Evolutionary conservation across 2,888 invertebrate species (phyloP), one percentile per base, ranked within the genome.

Genomic region (Pilophorus perplexus): DNA sequence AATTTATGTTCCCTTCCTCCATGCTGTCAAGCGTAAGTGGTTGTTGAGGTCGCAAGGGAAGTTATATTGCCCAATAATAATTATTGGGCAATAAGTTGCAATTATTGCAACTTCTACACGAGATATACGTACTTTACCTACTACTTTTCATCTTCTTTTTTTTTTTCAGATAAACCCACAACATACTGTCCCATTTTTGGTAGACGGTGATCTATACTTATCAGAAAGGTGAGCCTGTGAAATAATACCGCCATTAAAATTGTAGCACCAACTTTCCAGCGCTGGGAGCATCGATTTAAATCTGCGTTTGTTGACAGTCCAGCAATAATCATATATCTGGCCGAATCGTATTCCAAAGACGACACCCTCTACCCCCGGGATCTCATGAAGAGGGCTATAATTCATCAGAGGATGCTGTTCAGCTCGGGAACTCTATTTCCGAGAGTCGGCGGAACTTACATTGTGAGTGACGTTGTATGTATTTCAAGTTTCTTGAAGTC

Each of bases 361-460:
- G 88, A 87, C 74, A 79, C 82, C 0, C 78, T 92, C 38, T 87
- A 86, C 75, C 91, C 93, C 1, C 88, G 85, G 74, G 88, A 90
- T 72, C 84, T 89, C 3, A 84, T 86, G 74, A 84, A 84, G 71
- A 82, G 89, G 38, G 91, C 88, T 0, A 66, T 85, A 1, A 86
- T 93, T 55, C 89, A 93, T 77, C 87, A 89, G 74, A 81, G 86
- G 66, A 78, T 92, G 66, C 88, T 86, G 78, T 92, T 91, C 76
- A 91, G 91, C 74, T 81, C 86, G 74, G 88, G 87, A 22, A 87
- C 85, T 0, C 78, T 93, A 4, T 88, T 85, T 77, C 79, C 82
- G 67, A 80, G 85, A 73, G 85, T 89, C 71, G 79, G 80, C 2
- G 86, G 86, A 67, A 88, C 86, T 74, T 87, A 86, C 74, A 87